phyloP scores from a whole-genome alignment of 2,113 vertebrate species.

The Gopherus flavomarginatus region DNA sequence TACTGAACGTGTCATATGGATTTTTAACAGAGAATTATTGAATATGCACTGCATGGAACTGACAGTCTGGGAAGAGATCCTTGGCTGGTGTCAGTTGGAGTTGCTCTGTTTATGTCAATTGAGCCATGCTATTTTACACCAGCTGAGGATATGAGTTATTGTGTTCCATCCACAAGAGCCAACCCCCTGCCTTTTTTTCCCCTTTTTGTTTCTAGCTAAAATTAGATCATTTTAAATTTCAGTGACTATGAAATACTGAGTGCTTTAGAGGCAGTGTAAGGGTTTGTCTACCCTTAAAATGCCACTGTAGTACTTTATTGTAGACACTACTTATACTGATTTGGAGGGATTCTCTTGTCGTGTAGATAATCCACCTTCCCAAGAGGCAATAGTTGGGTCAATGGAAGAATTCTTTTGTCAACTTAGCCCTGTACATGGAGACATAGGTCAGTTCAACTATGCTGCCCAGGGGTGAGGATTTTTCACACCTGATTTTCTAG shows the following conservation, averaged over 20 bases:
- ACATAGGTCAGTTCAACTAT: neutral
- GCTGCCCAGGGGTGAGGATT: neutral
- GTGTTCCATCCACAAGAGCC: neutral
- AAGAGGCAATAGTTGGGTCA: neutral
- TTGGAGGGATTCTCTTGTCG: neutral
- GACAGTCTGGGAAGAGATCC: rapidly evolving
- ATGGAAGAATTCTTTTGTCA: no score
- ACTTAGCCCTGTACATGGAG: neutral
- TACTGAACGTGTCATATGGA: neutral
- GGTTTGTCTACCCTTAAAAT: neutral
- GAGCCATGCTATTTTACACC: neutral
- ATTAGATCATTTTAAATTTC: conserved; percentile 3
- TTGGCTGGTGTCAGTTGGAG: neutral
- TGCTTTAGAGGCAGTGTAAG: neutral
- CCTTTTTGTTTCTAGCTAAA: neutral
- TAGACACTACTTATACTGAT: neutral
- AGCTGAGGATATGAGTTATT: neutral
- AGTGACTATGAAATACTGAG: neutral
- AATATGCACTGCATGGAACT: neutral
- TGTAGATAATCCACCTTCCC: neutral
- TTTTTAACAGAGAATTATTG: neutral
- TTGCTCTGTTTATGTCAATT: neutral
- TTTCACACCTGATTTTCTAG: neutral
- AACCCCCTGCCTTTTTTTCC: neutral
- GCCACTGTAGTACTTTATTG: neutral